Evolutionary conservation across 1,140 invertebrate genomes (phyloP), one percentile per base, ranked within the genome.

Genomic region (Drosophila santomea): DNA sequence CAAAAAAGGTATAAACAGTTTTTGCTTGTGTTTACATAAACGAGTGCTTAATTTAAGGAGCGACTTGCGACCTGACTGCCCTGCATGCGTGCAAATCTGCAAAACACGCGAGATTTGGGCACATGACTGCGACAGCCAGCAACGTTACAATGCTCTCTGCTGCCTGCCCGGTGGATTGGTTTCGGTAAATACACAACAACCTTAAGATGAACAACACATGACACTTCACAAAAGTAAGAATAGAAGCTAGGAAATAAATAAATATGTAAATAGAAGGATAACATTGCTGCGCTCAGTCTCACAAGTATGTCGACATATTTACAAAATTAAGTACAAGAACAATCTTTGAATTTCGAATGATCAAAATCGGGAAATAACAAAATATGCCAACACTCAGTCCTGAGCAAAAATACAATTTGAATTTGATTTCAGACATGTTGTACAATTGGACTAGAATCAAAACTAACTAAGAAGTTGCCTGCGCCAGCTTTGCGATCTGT

Each of bases 271-370:
- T 48, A 57, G 36, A 44, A 47, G 50, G 43, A 36, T 71, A 71
- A 71, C 52, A 71, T 35, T 56, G 43, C 50, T 69, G 77, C 81
- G 83, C 77, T 83, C 76, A 76, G 76, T 55, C 63, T 83, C 59
- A 82, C 67, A 79, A 51, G 78, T 52, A 69, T 83, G 84, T 89
- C 85, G 85, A 89, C 84, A 89, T 89, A 89, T 89, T 89, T 89
- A 89, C 84, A 89, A 84, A 90, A 78, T 89, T 89, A 89, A 76
- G 56, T 63, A 77, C 66, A 88, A 79, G 56, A 88, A 85, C 67
- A 84, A 79, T 85, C 56, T 68, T 63, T 58, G 68, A 50, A 54
- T 73, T 74, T 51, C 17, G 59, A 72, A 82, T 78, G 78, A 62
- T 44, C 61, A 38, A 41, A 74, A 54, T 74, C 58, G 32, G 66